Conservation (phyloP, 2,888 invertebrate species). For the Thecocarcelia acutangulata region DNA sequence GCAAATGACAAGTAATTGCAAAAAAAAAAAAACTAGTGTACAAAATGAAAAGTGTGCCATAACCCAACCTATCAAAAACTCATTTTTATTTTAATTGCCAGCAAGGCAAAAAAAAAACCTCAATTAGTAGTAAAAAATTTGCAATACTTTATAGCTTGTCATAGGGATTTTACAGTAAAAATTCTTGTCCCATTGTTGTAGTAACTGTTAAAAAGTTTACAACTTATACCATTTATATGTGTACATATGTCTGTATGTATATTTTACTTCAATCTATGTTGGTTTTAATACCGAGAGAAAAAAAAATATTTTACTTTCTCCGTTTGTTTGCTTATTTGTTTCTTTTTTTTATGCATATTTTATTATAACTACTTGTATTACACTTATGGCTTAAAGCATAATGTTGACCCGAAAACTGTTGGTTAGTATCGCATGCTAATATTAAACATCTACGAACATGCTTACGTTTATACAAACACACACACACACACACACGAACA, state of each 20-base stretch:
- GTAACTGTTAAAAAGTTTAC: constrained; percentile 47
- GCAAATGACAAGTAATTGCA: no score
- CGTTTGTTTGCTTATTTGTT: background rate
- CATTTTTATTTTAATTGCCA: no score
- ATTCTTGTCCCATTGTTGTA: constrained; percentile 50
- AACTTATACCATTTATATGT: background rate
- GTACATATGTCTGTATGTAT: no score
- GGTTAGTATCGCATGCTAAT: constrained; percentile 64
- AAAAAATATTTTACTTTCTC: constrained; percentile 32
- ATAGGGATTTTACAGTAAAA: constrained; percentile 25
- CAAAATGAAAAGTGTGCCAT: no score
- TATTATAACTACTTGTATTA: constrained; percentile 63
- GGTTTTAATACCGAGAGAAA: constrained; percentile 39
- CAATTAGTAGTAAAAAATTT: background rate
- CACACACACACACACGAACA: background rate
- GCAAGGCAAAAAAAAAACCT: background rate
- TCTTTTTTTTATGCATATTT: constrained; percentile 20
- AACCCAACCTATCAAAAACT: no score
- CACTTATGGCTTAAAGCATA: constrained; percentile 67
- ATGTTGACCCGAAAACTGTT: constrained; percentile 66
- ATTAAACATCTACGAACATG: constrained; percentile 16
- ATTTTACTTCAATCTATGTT: constrained; percentile 26
- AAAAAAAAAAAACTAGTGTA: no score
- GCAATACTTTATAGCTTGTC: constrained; percentile 27
- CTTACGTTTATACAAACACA: background rate